phyloP scores from a whole-genome alignment of 2,113 vertebrate species.

The Oenanthe melanoleuca region DNA sequence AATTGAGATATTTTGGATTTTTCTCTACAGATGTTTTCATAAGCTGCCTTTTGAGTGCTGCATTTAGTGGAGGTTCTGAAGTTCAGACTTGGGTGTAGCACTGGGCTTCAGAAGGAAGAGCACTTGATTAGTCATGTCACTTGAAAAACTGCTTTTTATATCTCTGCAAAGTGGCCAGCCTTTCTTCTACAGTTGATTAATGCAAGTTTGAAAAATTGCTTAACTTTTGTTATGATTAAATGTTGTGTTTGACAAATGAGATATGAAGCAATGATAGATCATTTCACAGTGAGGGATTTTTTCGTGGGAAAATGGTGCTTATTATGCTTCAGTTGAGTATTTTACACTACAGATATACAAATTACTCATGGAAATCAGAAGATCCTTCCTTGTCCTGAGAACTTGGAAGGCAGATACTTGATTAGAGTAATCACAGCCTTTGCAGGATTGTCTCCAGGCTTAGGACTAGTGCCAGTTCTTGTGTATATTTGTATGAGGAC shows the following conservation, averaged over 20 bases:
- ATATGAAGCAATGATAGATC: slow-evolving; percentile 20
- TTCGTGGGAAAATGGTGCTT: not conserved
- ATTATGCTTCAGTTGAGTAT: not conserved
- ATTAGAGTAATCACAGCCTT: not conserved
- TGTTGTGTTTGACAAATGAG: slow-evolving; percentile 36
- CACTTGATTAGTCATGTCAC: not conserved
- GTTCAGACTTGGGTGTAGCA: not conserved
- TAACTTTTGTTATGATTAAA: slow-evolving; percentile 29
- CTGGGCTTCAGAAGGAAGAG: not conserved
- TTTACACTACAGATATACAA: not conserved
- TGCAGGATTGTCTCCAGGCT: not conserved
- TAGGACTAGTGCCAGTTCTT: not conserved
- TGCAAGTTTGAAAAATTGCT: not conserved
- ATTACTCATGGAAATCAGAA: not conserved
- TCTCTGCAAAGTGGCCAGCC: not conserved
- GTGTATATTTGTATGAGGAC: not conserved
- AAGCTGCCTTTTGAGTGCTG: not conserved
- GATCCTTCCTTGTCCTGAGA: not conserved
- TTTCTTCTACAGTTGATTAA: slow-evolving; percentile 11
- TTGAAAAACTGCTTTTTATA: not conserved
- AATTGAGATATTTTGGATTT: not conserved
- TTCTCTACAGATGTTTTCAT: not conserved
- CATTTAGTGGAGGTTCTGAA: not conserved
- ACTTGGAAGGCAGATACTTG: not conserved
- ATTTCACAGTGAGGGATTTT: not conserved